Percentiles rank a stretch among this genome's conserved stretches.
phyloP scores from a whole-genome alignment of 2,888 invertebrate species.

The Baccha elongata region DNA sequence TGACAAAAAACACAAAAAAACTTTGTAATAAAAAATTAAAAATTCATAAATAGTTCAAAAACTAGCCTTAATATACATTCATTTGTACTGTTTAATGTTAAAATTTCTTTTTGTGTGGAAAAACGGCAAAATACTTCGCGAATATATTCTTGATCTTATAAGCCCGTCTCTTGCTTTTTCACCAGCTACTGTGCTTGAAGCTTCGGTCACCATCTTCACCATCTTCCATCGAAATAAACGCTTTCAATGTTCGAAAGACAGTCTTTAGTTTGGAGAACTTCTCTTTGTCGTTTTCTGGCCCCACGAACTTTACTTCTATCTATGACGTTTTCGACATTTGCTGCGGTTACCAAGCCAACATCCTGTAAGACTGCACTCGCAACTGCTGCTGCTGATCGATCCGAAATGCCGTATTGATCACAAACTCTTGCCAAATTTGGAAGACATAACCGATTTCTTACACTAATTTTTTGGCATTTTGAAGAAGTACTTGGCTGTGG shows the following conservation, averaged over 20 bases:
- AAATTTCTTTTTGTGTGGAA: background rate
- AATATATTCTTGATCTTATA: background rate
- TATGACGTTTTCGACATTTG: background rate
- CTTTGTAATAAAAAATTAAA: too few relatives aligned
- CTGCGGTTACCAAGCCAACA: background rate
- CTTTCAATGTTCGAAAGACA: too few relatives aligned
- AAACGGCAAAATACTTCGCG: background rate
- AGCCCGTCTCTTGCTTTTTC: background rate
- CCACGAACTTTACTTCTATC: background rate
- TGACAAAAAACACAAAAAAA: too few relatives aligned
- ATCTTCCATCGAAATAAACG: too few relatives aligned
- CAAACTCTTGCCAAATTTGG: too few relatives aligned
- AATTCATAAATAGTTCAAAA: too few relatives aligned
- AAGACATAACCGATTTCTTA: too few relatives aligned
- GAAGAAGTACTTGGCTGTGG: background rate
- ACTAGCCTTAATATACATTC: too few relatives aligned
- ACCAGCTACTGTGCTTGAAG: too few relatives aligned
- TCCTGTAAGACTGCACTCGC: background rate
- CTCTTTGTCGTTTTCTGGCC: background rate
- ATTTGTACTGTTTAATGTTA: background rate
- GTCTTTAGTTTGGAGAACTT: background rate
- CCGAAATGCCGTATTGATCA: background rate
- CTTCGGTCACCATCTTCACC: too few relatives aligned
- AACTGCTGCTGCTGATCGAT: slow-evolving; percentile 1
- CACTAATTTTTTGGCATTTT: background rate